Evolutionary conservation across 2,797 vertebrate species (phyloP), one percentile per base, ranked within the genome.

Genomic region (Cirrhinus mrigala): DNA sequence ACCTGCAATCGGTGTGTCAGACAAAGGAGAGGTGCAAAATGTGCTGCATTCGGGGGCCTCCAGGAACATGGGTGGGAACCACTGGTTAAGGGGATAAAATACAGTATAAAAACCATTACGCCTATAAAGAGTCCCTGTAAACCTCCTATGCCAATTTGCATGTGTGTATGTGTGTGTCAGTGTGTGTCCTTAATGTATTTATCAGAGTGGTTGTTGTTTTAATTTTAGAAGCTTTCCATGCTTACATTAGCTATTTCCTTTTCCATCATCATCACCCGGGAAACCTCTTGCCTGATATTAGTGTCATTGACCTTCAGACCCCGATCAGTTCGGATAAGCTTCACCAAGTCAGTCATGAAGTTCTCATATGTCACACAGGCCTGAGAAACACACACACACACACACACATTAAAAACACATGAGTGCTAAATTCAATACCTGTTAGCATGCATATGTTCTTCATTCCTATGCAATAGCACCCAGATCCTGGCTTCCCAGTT

Each of bases 201-300:
- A 27, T 62, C n/a, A 27, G 5, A 62, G 60, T 62, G 12, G 60
- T 64, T 64, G 16, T 66, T 66, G 27, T 66, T 66, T 33, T 33
- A n/a, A 79, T 60, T 46, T 70, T 64, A 24, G 58, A 64, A 75
- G 14, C 40, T 71, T 58, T 78, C 3, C 16, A 29, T 60, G 52
- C 96, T 98, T 96, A 99, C 98, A 6, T 97, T 97, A 75, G 98
- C 97, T 69, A 99, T 97, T 87, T 97, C 97, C 86, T 95, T 97
- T 92, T 99, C 98, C 94, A 99, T 90, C 58, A 96, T 94, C 94
- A 99, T 96, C 73, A 98, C 90, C 90, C 85, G 94, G 5, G 82
- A 86, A 94, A 98, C 95, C 89, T 99, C 95, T 77, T 91, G 87
- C 80, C 90, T 93, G 91, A 99, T 93, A 20, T 56, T 46, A 0